Evolutionary conservation across 2,797 vertebrate species (phyloP).

Genomic region (Limnodromus scolopaceus): DNA sequence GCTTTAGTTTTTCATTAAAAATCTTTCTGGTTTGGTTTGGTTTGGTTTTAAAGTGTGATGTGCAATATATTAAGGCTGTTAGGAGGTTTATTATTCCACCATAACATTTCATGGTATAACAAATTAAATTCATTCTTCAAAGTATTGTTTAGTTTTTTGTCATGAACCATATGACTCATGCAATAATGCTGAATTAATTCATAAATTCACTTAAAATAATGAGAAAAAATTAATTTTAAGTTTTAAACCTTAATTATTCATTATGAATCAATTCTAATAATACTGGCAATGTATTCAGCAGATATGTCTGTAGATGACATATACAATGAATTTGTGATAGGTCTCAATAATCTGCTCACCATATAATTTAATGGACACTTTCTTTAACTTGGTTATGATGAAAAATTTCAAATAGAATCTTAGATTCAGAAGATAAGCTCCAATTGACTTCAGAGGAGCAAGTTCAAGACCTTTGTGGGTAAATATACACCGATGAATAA

Average conservation of each 20-base stretch:
- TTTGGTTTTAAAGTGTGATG: neutral
- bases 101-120: neutral
- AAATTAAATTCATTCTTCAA: constrained; percentile 43
- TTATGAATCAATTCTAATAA: neutral
- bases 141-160: neutral
- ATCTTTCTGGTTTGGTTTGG: neutral
- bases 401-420: neutral
- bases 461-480: neutral
- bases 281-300: neutral
- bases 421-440: neutral
- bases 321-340: neutral
- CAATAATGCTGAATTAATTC: neutral
- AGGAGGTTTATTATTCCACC: neutral
- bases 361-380: neutral
- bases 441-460: neutral
- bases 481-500: neutral
- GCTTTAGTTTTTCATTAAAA: neutral
- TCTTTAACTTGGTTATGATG: neutral
- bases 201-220: neutral
- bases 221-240: neutral
- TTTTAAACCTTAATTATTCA: neutral
- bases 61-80: neutral
- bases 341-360: neutral
- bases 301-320: neutral
- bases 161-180: neutral